These are phyloP conservation scores for Drosophila santomea DNA, from an alignment of 1,140 invertebrate species.

Conservation along the genomic window DNA sequence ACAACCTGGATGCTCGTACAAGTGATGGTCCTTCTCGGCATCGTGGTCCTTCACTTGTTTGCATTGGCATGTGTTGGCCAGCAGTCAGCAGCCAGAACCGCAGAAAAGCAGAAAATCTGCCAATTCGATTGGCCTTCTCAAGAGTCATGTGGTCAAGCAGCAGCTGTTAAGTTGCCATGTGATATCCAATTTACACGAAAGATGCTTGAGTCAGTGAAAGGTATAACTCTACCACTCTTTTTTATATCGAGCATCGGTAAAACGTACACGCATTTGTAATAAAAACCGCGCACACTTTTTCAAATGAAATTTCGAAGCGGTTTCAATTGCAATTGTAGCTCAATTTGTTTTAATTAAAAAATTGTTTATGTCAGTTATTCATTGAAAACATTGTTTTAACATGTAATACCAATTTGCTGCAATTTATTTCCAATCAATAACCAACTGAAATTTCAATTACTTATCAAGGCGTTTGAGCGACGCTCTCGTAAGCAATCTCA, in stretches of 20 bases:
- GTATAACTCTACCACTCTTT: not conserved
- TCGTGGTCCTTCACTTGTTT: slow-evolving; percentile 24
- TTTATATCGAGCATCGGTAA: not conserved
- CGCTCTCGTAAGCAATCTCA: not conserved
- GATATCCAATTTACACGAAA: slow-evolving; percentile 15
- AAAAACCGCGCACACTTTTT: not conserved
- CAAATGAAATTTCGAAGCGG: slow-evolving; percentile 7
- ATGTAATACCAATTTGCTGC: slow-evolving; percentile 16
- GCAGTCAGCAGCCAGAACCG: slow-evolving; percentile 19
- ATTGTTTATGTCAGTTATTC: not conserved
- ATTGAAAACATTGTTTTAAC: not conserved
- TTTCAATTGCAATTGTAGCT: slow-evolving; percentile 1
- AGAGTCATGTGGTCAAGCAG: slow-evolving; percentile 20
- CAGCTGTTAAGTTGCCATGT: slow-evolving; percentile 35
- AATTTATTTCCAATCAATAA: slow-evolving; percentile 35
- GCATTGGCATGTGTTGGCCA: slow-evolving; percentile 23
- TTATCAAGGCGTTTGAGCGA: not conserved
- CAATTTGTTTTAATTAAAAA: slow-evolving; percentile 18
- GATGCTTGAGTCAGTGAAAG: slow-evolving; percentile 4
- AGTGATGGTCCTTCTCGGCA: slow-evolving; percentile 5
- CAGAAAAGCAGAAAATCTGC: slow-evolving; percentile 41
- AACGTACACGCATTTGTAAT: not conserved
- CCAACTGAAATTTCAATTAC: slow-evolving; percentile 4
- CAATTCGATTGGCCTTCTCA: slow-evolving; percentile 5
- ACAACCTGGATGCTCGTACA: slow-evolving; percentile 10